A percentile compares a stretch with the other conserved stretches of the same genome.
These are phyloP conservation scores for Cinclus mexicanus DNA, from an alignment of 2,113 vertebrate genomes.

Conservation along the genomic window DNA sequence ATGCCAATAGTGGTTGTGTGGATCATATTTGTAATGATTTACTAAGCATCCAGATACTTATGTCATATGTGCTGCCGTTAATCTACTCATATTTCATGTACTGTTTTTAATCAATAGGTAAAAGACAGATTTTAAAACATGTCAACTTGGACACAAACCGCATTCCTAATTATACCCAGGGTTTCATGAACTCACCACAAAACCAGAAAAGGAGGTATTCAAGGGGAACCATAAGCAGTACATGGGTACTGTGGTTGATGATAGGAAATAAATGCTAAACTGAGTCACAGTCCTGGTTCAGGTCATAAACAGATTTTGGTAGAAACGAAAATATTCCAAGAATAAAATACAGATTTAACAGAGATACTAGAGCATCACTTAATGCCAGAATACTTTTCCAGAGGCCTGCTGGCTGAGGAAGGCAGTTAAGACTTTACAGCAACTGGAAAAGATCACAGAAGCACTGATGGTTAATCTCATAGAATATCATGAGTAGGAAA, in stretches of 20 bases:
- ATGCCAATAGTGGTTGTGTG: slow-evolving; percentile 23
- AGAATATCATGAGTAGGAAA: not conserved
- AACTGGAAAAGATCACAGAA: not conserved
- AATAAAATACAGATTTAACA: not conserved
- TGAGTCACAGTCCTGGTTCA: not conserved
- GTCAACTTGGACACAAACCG: not conserved
- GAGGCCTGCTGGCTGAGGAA: not conserved
- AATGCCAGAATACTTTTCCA: not conserved
- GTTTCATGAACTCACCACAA: not conserved
- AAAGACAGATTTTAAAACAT: not conserved
- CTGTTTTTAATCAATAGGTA: not conserved
- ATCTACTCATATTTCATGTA: not conserved
- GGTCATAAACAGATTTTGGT: not conserved
- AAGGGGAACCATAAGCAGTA: not conserved
- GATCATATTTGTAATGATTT: slow-evolving; percentile 14
- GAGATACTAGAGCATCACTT: not conserved
- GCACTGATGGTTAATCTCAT: accelerated
- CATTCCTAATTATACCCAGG: not conserved
- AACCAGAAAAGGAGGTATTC: not conserved
- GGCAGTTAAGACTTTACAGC: not conserved
- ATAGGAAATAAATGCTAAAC: not conserved
- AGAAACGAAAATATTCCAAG: not conserved
- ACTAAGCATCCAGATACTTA: not conserved
- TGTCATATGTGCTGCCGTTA: not conserved
- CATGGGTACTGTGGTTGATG: accelerated